These are phyloP conservation scores for Lamellibrachia luymesi DNA, from an alignment of 1,140 invertebrate species.

Conservation along the genomic window DNA sequence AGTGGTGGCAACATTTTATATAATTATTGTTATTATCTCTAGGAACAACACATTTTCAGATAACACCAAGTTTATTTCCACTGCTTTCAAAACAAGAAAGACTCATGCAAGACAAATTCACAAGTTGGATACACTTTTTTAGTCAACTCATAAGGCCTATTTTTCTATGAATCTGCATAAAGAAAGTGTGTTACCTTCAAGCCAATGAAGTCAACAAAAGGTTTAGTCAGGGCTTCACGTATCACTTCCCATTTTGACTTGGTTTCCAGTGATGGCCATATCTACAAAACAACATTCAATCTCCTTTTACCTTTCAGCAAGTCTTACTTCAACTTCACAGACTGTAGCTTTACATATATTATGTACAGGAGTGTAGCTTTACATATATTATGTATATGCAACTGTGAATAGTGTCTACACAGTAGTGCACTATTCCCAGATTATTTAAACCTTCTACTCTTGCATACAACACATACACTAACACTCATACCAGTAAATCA, in stretches of 20 bases:
- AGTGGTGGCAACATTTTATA: background rate
- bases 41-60: background rate
- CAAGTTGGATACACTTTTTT: no score
- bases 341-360: background rate
- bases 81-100: no score
- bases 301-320: background rate
- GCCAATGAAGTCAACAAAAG: background rate
- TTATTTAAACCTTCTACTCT: background rate
- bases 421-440: background rate
- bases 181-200: background rate
- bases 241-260: background rate
- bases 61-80: background rate
- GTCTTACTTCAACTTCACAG: no score
- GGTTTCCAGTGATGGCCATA: background rate
- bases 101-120: no score
- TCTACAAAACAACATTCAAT: background rate
- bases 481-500: background rate
- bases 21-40: background rate
- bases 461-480: background rate
- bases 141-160: background rate
- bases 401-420: background rate
- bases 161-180: background rate
- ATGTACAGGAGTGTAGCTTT: background rate
- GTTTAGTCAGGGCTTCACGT: background rate
- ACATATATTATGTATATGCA: background rate